Evolutionary conservation across 2,113 vertebrate genomes (phyloP).

Genomic region (Dolichotis patagonum): DNA sequence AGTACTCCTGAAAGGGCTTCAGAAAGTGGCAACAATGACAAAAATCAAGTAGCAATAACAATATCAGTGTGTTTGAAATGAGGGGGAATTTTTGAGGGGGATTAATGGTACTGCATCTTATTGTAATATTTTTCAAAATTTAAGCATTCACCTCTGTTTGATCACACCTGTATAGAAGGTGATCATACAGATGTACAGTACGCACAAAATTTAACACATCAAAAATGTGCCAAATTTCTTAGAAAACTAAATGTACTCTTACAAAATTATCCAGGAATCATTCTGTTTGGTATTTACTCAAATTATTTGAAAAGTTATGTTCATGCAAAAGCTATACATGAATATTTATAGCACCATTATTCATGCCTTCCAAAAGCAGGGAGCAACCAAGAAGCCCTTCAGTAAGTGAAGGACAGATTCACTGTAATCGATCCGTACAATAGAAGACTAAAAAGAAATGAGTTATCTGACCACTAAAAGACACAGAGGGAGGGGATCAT

Average conservation of each 20-base stretch:
- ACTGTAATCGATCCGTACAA: not conserved
- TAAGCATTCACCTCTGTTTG: not conserved
- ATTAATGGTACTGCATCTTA: not conserved
- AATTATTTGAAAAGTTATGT: not conserved
- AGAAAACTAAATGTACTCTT: not conserved
- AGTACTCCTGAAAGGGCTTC: not conserved
- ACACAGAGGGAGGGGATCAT: not conserved
- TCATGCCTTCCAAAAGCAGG: not conserved
- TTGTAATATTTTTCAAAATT: not conserved
- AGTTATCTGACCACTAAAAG: not conserved
- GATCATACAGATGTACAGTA: accelerated
- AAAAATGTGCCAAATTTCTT: not conserved
- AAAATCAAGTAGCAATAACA: too few species aligned
- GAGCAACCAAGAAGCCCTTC: not conserved
- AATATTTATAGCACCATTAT: not conserved
- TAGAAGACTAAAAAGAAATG: not conserved
- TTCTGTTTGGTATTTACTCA: not conserved
- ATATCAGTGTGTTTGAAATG: not conserved
- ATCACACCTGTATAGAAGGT: not conserved
- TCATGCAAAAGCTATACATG: not conserved
- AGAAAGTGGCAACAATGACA: not conserved
- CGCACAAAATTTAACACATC: not conserved
- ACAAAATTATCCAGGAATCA: not conserved
- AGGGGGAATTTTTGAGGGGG: not conserved
- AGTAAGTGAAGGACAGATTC: not conserved